These are phyloP conservation scores for Halictus quadricinctus DNA, from an alignment of 2,888 invertebrate species.

Conservation along the genomic window DNA sequence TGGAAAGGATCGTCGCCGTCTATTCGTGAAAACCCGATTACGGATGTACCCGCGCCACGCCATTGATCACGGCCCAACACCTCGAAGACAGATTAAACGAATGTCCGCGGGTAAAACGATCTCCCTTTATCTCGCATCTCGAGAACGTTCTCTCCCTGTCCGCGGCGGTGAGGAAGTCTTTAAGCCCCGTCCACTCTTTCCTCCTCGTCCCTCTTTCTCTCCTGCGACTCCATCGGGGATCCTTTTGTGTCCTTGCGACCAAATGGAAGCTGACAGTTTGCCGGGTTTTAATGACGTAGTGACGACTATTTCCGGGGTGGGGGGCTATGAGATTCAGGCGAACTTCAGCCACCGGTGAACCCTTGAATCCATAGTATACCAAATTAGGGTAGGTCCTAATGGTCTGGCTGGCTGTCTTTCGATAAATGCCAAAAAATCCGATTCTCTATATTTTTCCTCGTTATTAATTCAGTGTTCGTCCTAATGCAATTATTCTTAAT, in stretches of 20 bases:
- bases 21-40: conserved; percentile 66
- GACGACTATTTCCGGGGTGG: not conserved
- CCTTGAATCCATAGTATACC: too few relatives aligned
- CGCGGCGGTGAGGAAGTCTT: conserved; percentile 64
- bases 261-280: conserved; percentile 65
- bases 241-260: conserved; percentile 58
- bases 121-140: conserved; percentile 74
- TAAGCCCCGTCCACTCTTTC: conserved; percentile 56
- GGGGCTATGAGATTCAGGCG: too few relatives aligned
- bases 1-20: conserved; percentile 27
- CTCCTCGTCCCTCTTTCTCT: conserved; percentile 19
- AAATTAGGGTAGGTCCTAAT: too few relatives aligned
- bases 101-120: conserved; percentile 75
- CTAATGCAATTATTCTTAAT: too few relatives aligned
- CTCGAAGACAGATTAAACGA: conserved; percentile 77
- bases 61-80: conserved; percentile 75
- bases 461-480: too few relatives aligned
- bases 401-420: too few relatives aligned
- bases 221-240: conserved; percentile 17
- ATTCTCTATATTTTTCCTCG: too few relatives aligned
- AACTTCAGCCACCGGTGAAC: not conserved
- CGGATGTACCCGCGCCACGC: conserved; percentile 59
- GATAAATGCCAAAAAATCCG: too few relatives aligned
- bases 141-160: conserved; percentile 60
- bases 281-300: conserved; percentile 51